These are phyloP conservation scores for Augochlora pura DNA, from an alignment of 1,140 invertebrate species.

Conservation along the genomic window DNA sequence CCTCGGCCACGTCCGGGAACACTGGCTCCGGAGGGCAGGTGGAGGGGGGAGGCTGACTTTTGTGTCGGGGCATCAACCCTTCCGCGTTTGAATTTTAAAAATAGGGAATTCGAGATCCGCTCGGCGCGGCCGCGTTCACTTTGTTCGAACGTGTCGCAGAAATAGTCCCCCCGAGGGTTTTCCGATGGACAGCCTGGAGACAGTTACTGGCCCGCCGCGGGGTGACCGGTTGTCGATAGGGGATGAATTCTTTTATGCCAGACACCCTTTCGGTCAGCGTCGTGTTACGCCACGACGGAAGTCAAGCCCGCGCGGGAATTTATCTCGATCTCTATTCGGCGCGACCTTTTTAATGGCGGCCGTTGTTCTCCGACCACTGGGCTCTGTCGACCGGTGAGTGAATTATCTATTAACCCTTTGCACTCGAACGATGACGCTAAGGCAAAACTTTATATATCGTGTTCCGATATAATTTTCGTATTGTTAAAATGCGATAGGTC, in stretches of 20 bases:
- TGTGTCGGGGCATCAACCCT: conserved; percentile 9
- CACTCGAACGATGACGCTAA: too few relatives aligned
- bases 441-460: too few relatives aligned
- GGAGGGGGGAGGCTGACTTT: not conserved
- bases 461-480: too few relatives aligned
- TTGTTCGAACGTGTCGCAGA: not conserved
- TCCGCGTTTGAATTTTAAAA: not conserved
- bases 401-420: too few relatives aligned
- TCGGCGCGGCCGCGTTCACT: not conserved
- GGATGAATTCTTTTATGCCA: not conserved
- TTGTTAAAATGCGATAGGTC: too few relatives aligned
- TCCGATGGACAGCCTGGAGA: not conserved
- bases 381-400: too few relatives aligned
- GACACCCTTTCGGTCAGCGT: not conserved
- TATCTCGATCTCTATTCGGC: too few relatives aligned
- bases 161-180: not conserved
- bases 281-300: not conserved
- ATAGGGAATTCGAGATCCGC: not conserved
- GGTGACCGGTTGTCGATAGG: not conserved
- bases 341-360: too few relatives aligned
- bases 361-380: too few relatives aligned
- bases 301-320: not conserved
- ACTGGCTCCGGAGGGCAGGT: too few relatives aligned
- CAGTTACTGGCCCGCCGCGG: not conserved
- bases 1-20: not conserved